Evolutionary conservation across 2,797 vertebrate genomes (phyloP).

Genomic region (Enoplosus armatus): DNA sequence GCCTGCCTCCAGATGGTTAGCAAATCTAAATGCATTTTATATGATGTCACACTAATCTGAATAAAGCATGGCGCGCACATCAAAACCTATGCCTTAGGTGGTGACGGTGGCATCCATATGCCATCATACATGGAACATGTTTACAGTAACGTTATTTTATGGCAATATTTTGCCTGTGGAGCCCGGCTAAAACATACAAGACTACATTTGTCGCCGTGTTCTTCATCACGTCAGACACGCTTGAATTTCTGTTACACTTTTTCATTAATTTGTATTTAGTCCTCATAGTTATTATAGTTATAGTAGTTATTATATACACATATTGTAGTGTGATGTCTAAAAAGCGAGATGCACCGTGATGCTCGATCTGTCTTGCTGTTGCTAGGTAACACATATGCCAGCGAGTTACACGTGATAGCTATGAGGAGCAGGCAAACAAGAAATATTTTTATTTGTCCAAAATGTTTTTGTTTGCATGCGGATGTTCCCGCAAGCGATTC

Average conservation of each 20-base stretch:
- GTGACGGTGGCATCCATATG: slow-evolving; percentile 66
- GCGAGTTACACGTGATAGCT: no score
- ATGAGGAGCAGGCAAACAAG: neutral
- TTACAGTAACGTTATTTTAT: slow-evolving; percentile 54
- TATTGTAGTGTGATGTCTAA: no score
- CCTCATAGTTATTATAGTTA: no score
- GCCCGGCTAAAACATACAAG: neutral
- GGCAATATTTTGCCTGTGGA: slow-evolving; percentile 22
- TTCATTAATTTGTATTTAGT: neutral
- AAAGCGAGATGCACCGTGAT: neutral
- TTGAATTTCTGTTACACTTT: neutral
- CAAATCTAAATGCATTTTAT: slow-evolving; percentile 79
- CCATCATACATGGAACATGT: slow-evolving; percentile 56
- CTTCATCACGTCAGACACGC: neutral
- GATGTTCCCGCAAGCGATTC: neutral
- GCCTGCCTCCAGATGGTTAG: slow-evolving; percentile 79
- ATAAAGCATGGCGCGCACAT: slow-evolving; percentile 68
- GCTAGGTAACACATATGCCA: neutral
- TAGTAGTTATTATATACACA: no score
- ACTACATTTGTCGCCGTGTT: neutral
- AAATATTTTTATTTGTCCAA: no score
- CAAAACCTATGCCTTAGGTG: slow-evolving; percentile 70
- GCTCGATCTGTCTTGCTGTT: neutral
- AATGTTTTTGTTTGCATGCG: no score
- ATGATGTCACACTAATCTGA: slow-evolving; percentile 81